Percentiles rank a stretch among this genome's conserved stretches.
These are phyloP conservation scores for Phalacrocorax carbo DNA, from an alignment of 2,113 vertebrate genomes.

Conservation along the genomic window DNA sequence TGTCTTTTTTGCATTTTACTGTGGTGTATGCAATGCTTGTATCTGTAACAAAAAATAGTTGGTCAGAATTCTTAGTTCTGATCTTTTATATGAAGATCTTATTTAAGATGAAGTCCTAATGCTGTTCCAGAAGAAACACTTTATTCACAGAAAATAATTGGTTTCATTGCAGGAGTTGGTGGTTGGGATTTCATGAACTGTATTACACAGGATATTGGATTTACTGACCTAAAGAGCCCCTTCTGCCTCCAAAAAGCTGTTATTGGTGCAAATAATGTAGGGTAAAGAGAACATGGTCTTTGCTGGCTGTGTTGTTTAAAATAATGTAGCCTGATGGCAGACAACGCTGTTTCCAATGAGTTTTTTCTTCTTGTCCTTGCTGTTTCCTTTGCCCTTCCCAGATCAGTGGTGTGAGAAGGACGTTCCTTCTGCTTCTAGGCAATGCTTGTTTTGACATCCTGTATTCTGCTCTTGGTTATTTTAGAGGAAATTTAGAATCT, in stretches of 20 bases:
- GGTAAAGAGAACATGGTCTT: background rate
- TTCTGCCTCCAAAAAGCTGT: background rate
- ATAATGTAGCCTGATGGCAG: background rate
- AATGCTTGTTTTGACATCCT: background rate
- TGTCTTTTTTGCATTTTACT: background rate
- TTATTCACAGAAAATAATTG: background rate
- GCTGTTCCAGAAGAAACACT: background rate
- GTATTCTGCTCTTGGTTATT: background rate
- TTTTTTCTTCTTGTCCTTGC: background rate
- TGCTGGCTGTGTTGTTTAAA: background rate
- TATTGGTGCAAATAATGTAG: background rate
- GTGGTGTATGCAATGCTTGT: background rate
- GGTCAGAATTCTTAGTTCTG: background rate
- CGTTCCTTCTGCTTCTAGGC: background rate
- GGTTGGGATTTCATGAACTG: background rate
- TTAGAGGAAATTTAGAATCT: background rate
- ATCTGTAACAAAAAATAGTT: background rate
- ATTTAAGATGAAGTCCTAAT: background rate
- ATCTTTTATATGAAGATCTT: background rate
- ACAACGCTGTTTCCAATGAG: background rate
- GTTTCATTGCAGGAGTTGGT: background rate
- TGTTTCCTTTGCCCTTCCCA: background rate
- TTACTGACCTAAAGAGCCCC: background rate
- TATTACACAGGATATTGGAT: background rate
- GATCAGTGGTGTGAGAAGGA: background rate